Evolutionary conservation across 2,888 invertebrate genomes (phyloP), one percentile per base, ranked within the genome.

Genomic region (Aromia moschata): DNA sequence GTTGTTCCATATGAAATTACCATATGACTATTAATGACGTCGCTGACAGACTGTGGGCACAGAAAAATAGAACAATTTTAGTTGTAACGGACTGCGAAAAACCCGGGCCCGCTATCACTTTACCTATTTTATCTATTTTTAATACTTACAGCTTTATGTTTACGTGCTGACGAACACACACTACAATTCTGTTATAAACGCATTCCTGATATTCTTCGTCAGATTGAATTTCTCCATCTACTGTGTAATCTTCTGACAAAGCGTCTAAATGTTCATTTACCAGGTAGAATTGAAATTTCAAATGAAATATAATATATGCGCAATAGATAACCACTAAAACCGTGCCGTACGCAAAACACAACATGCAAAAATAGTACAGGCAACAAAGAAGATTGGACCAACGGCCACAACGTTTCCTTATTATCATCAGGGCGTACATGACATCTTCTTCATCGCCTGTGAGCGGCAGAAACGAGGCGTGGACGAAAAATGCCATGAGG

Each of bases 261-360:
- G 31, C 30, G 14, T 30, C 14, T 10, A 45, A 3, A 20, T 30
- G 25, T 30, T 45, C 45, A 45, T 30, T 45, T 25, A 45, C 30
- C 31, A 45, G n/a, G 15, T 30, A 45, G 15, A 45, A 45, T 20
- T 45, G 45, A 30, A 45, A 45, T 20, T 11, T 45, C 15, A 45
- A 5, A 18, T 45, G 45, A 31, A 30, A 45, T 14, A 45, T 45
- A 10, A 45, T 45, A 12, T 45, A 45, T 3, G 15, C 11, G 15
- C 45, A 45, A 30, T 30, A 15, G 14, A 25, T 15, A 9, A 25
- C 4, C 4, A 45, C 14, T 1, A 30, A 3, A 14, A 45, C 9
- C 11, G 11, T 30, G 2, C 45, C 45, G 15, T 45, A 45, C 2
- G 30, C 25, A 10, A 45, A 45, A 15, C 25, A 30, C 14, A 45